These are phyloP conservation scores for Dioctria rufipes DNA, from an alignment of 2,888 invertebrate species.

Conservation along the genomic window DNA sequence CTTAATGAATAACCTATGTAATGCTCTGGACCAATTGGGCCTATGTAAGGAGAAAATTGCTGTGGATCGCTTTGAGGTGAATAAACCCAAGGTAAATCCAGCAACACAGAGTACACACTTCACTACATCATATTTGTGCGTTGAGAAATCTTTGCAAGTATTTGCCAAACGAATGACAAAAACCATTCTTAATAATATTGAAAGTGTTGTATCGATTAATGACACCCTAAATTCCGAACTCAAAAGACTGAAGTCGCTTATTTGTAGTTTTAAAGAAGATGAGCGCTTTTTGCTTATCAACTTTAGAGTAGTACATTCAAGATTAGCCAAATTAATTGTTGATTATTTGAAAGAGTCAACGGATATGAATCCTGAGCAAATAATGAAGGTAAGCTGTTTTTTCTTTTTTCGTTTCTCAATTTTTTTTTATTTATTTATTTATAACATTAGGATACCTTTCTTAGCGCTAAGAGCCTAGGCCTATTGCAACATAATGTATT, in stretches of 20 bases:
- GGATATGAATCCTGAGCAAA: slow-evolving; percentile 59
- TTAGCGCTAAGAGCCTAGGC: no score
- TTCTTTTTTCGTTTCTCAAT: not conserved
- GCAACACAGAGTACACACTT: not conserved
- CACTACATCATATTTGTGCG: slow-evolving; percentile 72
- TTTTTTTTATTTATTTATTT: no score
- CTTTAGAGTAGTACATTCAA: slow-evolving; percentile 78
- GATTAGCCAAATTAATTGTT: slow-evolving; percentile 77
- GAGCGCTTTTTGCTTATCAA: slow-evolving; percentile 76
- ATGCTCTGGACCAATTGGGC: slow-evolving; percentile 60
- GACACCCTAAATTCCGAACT: slow-evolving; percentile 78
- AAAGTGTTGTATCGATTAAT: slow-evolving; percentile 74
- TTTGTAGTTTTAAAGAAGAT: slow-evolving; percentile 80
- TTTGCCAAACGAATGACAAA: slow-evolving; percentile 81
- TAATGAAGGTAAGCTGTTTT: not conserved
- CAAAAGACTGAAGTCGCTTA: slow-evolving; percentile 79
- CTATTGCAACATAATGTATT: no score
- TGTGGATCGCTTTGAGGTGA: slow-evolving; percentile 9
- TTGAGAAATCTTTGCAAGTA: slow-evolving; percentile 77
- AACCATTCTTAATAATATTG: slow-evolving; percentile 75
- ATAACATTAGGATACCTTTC: no score
- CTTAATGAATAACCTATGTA: slow-evolving; percentile 61
- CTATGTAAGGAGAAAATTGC: slow-evolving; percentile 55
- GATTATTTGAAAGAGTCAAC: slow-evolving; percentile 73
- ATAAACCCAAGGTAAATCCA: slow-evolving; percentile 44